phyloP scores from a whole-genome alignment of 30 jellyfish, hydroid and myxozoan genomes.

The Catostylus mosaicus region DNA sequence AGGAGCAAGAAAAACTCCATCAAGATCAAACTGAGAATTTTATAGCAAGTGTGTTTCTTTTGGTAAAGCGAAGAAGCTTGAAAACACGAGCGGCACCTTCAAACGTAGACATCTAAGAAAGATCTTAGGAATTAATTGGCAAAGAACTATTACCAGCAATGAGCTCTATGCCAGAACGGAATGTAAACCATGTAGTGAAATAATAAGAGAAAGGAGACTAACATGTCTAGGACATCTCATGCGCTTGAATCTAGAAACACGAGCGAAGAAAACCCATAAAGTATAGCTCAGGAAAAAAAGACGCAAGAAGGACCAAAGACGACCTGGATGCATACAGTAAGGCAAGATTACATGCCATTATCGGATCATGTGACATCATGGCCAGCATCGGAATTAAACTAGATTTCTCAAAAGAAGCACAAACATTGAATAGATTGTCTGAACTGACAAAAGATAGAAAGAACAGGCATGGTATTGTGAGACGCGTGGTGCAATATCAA shows the following conservation, averaged over 20 bases:
- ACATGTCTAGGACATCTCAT: conserved; percentile 40
- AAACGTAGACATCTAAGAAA: conserved; percentile 52
- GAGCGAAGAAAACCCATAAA: conserved; percentile 24
- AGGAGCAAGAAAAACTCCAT: conserved; percentile 53
- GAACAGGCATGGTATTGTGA: too few species aligned
- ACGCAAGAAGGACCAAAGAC: conserved; percentile 43
- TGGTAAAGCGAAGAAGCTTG: conserved; percentile 52
- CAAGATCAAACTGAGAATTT: conserved; percentile 33
- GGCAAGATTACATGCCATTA: too few species aligned
- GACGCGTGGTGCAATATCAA: too few species aligned
- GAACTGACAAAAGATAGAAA: too few species aligned
- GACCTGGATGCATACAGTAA: conserved; percentile 8
- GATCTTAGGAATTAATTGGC: conserved; percentile 39
- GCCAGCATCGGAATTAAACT: too few species aligned
- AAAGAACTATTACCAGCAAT: conserved; percentile 13
- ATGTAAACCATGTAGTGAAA: conserved; percentile 56
- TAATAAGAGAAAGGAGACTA: conserved; percentile 46
- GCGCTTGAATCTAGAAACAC: conserved; percentile 50
- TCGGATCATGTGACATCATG: too few species aligned
- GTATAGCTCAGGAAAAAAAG: not conserved
- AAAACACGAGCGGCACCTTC: conserved; percentile 30
- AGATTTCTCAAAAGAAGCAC: too few species aligned
- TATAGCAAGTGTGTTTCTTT: conserved; percentile 4
- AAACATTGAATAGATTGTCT: too few species aligned
- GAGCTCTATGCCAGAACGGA: conserved; percentile 48